phyloP scores from a whole-genome alignment of 2,797 vertebrate genomes.

The Xiphophorus birchmanni region DNA sequence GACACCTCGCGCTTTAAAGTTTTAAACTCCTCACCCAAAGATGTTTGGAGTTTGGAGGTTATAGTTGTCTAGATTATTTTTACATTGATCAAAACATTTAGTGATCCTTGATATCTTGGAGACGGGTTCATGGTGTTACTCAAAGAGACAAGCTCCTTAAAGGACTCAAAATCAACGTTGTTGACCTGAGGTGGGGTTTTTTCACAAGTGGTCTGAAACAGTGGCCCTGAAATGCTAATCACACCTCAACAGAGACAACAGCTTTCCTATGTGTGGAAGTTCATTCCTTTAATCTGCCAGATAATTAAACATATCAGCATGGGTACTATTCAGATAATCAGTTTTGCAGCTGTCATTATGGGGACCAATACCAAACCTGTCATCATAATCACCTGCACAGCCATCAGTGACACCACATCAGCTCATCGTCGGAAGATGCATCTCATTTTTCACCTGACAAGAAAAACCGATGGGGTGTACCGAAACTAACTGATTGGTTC shows the following conservation, averaged over 20 bases:
- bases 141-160: not conserved
- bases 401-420: constrained; percentile 34
- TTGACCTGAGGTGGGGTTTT: not conserved
- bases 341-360: constrained; percentile 22
- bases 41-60: not conserved
- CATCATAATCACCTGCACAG: constrained; percentile 23
- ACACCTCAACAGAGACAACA: not conserved
- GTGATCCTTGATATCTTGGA: not conserved
- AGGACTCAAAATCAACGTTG: not conserved
- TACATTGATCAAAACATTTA: not conserved
- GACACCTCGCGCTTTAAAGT: not conserved
- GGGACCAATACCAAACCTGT: constrained; percentile 19
- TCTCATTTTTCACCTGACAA: constrained; percentile 55
- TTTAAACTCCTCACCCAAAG: not conserved
- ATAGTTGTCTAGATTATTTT: not conserved
- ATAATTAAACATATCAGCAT: constrained; percentile 13
- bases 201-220: not conserved
- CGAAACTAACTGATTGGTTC: constrained; percentile 42
- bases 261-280: not conserved
- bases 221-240: not conserved
- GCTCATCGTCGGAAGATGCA: constrained; percentile 37
- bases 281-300: not conserved
- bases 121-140: not conserved
- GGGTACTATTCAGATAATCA: constrained; percentile 29
- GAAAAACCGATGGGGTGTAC: constrained; percentile 35